Base-by-base conservation (phyloP, 2,888 invertebrate species). In the Tortrix viridana region DNA sequence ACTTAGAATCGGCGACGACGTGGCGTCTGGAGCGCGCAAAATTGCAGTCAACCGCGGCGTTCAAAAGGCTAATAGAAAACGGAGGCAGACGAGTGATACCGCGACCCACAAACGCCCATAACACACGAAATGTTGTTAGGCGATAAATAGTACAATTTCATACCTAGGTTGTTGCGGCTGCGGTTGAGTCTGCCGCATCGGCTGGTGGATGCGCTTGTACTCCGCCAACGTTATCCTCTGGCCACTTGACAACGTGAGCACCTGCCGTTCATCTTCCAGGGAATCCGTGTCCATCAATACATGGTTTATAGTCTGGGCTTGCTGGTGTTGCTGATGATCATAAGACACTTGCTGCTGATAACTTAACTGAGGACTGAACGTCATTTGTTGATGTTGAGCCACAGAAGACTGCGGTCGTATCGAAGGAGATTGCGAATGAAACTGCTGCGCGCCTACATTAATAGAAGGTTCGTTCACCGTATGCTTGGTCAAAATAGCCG, bases 141-240 rank as follows among this genome's bases (percentile, higher is more conserved):
- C 12, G 32, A 18, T 44, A 16, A 41, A 41, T 16, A 16, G 14
- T 16, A 41, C 4, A 5, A 1, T 1, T 7, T 53, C 53, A 16
- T 53, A 69, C 69, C 67, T 69, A 38, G 59, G 38, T 50, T 71
- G 73, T 18, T 74, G 75, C 22, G 59, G 48, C 49, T 71, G 73
- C 12, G 71, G 74, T 37, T 88, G 86, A 23, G 80, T 70, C 46
- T 81, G 73, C 9, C 86, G 78, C 26, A 78, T 74, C 5, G 82
- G 77, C 54, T 84, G 84, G 43, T 88, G 90, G 69, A 89, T 76
- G 60, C 87, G 80, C 72, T 85, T 89, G 65, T 88, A 91, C 52
- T 93, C 92, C 0, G 88, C 90, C n/a, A 90, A 70, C 5, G 91
- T 86, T 37, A 93, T 86, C 63, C 86, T 81, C 68, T 92, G 92